Percentiles rank a stretch among this genome's conserved stretches.
Evolutionary conservation across 2,888 invertebrate genomes (phyloP).

Genomic region (Lordiphosa fenestrarum): DNA sequence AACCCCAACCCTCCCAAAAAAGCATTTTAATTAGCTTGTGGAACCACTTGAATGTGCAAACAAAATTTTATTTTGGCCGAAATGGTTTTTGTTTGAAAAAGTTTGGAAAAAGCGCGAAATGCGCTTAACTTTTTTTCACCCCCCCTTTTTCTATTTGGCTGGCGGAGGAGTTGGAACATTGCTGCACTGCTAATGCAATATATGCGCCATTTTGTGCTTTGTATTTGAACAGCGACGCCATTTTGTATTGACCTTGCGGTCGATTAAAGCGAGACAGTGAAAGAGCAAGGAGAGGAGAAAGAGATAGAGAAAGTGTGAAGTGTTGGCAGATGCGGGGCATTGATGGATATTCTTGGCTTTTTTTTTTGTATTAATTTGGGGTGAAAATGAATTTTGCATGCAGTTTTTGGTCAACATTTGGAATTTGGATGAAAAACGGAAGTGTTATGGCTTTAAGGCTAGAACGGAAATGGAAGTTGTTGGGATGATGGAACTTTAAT

Average conservation of each 20-base stretch:
- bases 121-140: constrained; percentile 30
- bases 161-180: background rate
- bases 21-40: constrained; percentile 43
- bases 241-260: constrained; percentile 40
- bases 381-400: constrained; percentile 8
- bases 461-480: background rate
- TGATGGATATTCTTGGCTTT: constrained; percentile 9
- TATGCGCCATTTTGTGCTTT: constrained; percentile 29
- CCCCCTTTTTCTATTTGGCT: constrained; percentile 17
- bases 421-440: background rate
- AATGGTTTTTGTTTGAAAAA: constrained; percentile 11
- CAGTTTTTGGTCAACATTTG: constrained; percentile 9
- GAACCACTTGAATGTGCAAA: constrained; percentile 6
- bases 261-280: background rate
- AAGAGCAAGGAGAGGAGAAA: background rate
- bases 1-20: constrained; percentile 17
- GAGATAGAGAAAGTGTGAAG: background rate
- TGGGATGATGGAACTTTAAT: background rate
- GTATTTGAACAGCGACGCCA: constrained; percentile 29
- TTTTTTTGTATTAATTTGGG: constrained; percentile 2
- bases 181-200: constrained; percentile 26
- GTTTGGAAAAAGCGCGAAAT: constrained; percentile 26
- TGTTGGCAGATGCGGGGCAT: constrained; percentile 5
- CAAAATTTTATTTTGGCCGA: constrained; percentile 16
- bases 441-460: constrained; percentile 1